Base-by-base conservation (phyloP, 2,888 invertebrate species). In the Parascotia fuliginaria region DNA sequence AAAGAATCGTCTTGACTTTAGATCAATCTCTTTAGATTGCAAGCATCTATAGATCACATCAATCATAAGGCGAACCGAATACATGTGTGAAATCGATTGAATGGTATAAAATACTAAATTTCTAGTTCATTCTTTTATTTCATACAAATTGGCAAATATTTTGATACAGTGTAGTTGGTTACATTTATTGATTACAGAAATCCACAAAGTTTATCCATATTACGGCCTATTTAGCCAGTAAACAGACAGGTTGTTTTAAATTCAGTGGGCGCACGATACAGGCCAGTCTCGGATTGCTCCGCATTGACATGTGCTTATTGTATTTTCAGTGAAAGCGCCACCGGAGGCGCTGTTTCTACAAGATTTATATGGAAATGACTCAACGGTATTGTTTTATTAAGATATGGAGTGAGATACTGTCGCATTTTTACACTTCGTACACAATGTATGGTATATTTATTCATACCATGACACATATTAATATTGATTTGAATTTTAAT, bases 281-380 rank as follows among this genome's bases (percentile, higher is more conserved):
- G 69, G 55, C 71, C 71, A 60, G 65, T 60, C 55, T 65, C 60
- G 69, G 72, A 66, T 70, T 70, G 70, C 65, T 61, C 63, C 46
- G 51, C 22, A 51, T 68, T 70, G 77, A 74, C 79, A 74, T 73
- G 77, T 73, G 69, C 77, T 79, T 79, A 81, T 81, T 82, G 79
- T 81, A 77, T 82, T 79, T 72, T 66, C 67, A 70, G 62, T 70
- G 57, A 56, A 61, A 65, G 55, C 56, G 55, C 54, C 59, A 58
- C 60, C 52, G 55, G 55, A 60, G 54, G 58, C 55, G 44, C 52
- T 52, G 46, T 63, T 70, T 59, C 54, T 55, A 65, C 62, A 55
- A 60, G 56, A 65, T 65, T 67, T 71, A 62, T 62, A 61, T 63
- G 55, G 58, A 60, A 61, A 66, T 59, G 42, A 39, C 27, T 42